Evolutionary conservation across 2,888 invertebrate species (phyloP).

Genomic region (Napeogenes inachia): DNA sequence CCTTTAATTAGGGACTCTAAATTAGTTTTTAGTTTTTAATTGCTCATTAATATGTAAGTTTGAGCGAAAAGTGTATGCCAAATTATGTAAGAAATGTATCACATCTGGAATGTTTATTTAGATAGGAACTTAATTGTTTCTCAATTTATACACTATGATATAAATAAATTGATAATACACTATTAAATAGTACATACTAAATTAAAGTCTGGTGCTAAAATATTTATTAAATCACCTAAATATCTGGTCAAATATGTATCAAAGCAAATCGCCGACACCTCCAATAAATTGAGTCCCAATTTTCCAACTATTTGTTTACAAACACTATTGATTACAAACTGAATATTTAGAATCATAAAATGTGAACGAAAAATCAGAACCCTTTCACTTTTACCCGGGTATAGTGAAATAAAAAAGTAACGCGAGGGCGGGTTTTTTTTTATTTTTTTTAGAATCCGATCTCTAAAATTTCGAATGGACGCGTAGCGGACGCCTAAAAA

Average conservation of each 20-base stretch:
- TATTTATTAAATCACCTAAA: conserved; percentile 8
- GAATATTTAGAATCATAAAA: conserved; percentile 27
- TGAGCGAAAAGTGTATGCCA: too few species aligned
- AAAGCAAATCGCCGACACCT: conserved; percentile 19
- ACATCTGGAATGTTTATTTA: too few species aligned
- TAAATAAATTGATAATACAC: too few species aligned
- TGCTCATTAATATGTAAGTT: background rate
- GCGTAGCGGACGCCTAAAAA: conserved; percentile 42
- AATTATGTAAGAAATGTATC: too few species aligned
- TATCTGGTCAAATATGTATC: background rate
- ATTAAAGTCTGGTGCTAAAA: too few species aligned
- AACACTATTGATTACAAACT: conserved; percentile 24
- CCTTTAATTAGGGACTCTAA: background rate
- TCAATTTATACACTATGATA: too few species aligned
- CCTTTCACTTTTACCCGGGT: conserved; percentile 35
- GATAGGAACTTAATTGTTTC: too few species aligned
- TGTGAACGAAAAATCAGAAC: conserved; percentile 28
- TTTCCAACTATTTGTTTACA: background rate
- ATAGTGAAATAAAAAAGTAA: conserved; percentile 33
- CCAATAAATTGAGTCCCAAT: conserved; percentile 11
- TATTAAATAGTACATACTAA: background rate
- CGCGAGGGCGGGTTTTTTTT: conserved; percentile 24
- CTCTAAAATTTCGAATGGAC: conserved; percentile 43
- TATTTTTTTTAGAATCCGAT: conserved; percentile 43
- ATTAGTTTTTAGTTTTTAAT: conserved; percentile 6